Evolutionary conservation across 1,140 invertebrate genomes (phyloP).

Genomic region (Pseudoatta argentina): DNA sequence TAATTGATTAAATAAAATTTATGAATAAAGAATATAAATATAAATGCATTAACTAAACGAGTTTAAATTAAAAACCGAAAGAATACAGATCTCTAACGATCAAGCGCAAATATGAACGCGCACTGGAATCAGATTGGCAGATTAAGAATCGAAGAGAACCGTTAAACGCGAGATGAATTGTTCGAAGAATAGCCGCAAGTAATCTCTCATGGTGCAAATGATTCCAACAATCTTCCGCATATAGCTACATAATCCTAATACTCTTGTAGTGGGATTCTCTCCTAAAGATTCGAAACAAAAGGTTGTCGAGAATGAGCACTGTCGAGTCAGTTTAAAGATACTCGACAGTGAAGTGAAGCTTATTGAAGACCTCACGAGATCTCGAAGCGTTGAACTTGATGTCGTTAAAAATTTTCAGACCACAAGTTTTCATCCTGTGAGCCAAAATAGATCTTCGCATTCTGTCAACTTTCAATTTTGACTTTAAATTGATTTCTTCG

Average conservation of each 20-base stretch:
- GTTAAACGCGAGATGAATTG: conserved; percentile 16
- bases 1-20: not conserved
- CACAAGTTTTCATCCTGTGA: not conserved
- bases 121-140: not conserved
- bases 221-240: conserved; percentile 1
- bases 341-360: no score
- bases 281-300: conserved; percentile 3
- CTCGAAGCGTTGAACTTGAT: not conserved
- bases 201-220: conserved; percentile 30
- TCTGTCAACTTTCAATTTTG: not conserved
- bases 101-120: not conserved
- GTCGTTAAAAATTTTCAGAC: not conserved
- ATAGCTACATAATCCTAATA: not conserved
- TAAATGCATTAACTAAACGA: not conserved
- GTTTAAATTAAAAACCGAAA: not conserved
- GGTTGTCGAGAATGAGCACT: not conserved
- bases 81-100: not conserved
- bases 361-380: not conserved
- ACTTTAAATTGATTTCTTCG: not conserved
- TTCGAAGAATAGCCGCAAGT: conserved; percentile 17
- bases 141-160: conserved; percentile 6
- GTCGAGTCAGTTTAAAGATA: not conserved
- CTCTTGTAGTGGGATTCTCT: not conserved
- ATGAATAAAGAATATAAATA: not conserved
- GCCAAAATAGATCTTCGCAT: not conserved